Evolutionary conservation across 2,113 vertebrate species (phyloP).

Genomic region (Eurypyga helias): DNA sequence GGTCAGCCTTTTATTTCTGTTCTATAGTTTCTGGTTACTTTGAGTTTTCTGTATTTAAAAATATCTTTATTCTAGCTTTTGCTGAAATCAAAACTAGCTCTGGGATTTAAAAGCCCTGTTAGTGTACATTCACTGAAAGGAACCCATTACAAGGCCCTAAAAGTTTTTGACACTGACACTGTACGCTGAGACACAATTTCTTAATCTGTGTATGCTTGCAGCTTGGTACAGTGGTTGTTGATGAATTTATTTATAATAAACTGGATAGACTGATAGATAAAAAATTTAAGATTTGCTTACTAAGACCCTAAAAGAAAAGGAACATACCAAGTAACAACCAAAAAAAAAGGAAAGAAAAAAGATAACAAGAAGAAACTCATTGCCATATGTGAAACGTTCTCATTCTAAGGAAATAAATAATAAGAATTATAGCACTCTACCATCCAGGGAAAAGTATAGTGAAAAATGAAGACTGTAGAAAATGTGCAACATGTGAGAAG

Average conservation of each 20-base stretch:
- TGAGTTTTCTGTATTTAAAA: background rate
- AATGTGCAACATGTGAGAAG: background rate
- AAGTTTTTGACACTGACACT: background rate
- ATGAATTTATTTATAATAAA: background rate
- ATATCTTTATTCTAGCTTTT: background rate
- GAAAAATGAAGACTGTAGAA: slow-evolving; percentile 9
- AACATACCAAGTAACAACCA: background rate
- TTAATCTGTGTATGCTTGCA: background rate
- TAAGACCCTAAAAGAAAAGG: background rate
- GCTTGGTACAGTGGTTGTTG: background rate
- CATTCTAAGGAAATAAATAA: background rate
- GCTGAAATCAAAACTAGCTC: background rate
- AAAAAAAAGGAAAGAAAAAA: background rate
- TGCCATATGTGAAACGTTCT: background rate
- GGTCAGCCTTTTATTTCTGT: background rate
- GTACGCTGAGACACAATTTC: background rate
- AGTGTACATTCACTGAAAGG: background rate
- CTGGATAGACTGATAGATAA: background rate
- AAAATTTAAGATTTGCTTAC: background rate
- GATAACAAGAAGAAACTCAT: background rate
- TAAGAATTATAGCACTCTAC: background rate
- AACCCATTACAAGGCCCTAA: background rate
- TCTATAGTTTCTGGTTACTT: background rate
- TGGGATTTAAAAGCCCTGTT: background rate
- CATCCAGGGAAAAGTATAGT: background rate